These are phyloP conservation scores for Cenopis cana DNA, from an alignment of 2,888 invertebrate genomes.

Conservation along the genomic window DNA sequence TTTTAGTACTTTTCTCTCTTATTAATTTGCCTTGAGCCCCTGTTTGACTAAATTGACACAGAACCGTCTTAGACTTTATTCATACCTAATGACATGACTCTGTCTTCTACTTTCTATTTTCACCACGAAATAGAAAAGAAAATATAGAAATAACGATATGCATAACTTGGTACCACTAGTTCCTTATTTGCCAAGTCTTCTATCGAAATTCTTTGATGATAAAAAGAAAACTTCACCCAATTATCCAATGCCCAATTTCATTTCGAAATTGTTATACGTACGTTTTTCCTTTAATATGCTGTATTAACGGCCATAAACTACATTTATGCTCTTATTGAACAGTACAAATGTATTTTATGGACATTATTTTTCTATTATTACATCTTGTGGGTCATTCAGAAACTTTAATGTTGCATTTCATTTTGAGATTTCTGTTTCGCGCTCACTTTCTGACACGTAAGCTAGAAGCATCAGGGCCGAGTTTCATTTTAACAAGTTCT, in stretches of 20 bases:
- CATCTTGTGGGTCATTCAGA: background rate
- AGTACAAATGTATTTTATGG: background rate
- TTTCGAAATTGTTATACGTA: background rate
- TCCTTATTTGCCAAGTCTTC: background rate
- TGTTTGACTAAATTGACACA: too few species aligned
- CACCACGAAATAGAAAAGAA: background rate
- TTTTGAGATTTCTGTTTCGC: background rate
- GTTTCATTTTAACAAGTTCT: too few species aligned
- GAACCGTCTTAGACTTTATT: too few species aligned
- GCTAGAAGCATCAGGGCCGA: background rate
- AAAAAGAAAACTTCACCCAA: slow-evolving; percentile 12
- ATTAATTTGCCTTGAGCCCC: too few species aligned
- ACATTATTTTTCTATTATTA: background rate
- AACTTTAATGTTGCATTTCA: background rate
- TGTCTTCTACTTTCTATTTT: too few species aligned
- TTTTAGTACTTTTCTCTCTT: too few species aligned
- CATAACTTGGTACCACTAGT: background rate
- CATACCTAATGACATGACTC: too few species aligned
- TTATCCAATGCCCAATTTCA: background rate
- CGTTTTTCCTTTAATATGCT: background rate
- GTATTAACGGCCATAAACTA: background rate
- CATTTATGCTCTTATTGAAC: too few species aligned
- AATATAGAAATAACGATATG: background rate
- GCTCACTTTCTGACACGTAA: background rate
- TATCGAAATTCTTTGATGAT: slow-evolving; percentile 1